Conservation (phyloP, 1,140 invertebrate genomes). For the Zaprionus gabonicus region DNA sequence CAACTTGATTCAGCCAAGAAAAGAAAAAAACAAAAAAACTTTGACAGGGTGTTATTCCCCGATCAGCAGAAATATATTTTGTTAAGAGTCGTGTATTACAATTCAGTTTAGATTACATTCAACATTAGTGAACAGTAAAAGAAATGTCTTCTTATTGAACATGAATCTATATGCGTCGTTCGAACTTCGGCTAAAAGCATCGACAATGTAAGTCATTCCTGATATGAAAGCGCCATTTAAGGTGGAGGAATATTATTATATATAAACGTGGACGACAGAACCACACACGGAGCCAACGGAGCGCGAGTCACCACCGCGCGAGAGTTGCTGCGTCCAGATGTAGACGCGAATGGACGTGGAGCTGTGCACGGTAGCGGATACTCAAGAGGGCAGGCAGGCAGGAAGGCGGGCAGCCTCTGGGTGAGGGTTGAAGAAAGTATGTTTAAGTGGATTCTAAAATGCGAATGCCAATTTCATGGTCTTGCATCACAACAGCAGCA, state of each 20-base stretch:
- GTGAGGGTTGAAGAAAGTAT: conserved; percentile 57
- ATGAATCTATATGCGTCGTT: neutral
- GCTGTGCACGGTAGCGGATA: conserved; percentile 25
- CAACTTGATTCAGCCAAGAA: too few relatives aligned
- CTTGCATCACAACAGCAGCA: conserved; percentile 70
- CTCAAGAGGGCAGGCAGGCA: conserved; percentile 1
- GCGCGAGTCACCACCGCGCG: conserved; percentile 15
- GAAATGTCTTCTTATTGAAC: neutral
- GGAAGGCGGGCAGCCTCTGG: conserved; percentile 8
- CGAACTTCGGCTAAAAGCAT: neutral
- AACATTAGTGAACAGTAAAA: conserved; percentile 1
- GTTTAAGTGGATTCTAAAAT: conserved; percentile 79
- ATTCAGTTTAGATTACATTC: too few relatives aligned
- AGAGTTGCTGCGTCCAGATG: conserved; percentile 3
- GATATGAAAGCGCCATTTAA: neutral
- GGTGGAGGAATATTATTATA: conserved; percentile 10
- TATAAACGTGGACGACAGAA: neutral
- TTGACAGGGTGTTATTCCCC: neutral
- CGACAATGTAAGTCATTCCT: conserved; percentile 1
- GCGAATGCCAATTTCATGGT: conserved; percentile 77
- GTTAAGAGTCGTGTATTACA: neutral
- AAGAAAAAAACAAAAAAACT: too few relatives aligned
- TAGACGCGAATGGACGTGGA: conserved; percentile 25
- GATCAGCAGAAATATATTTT: neutral
- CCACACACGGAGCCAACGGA: conserved; percentile 2